Conservation (phyloP, 2,888 invertebrate species). For the Scaptomyza tumidula region DNA sequence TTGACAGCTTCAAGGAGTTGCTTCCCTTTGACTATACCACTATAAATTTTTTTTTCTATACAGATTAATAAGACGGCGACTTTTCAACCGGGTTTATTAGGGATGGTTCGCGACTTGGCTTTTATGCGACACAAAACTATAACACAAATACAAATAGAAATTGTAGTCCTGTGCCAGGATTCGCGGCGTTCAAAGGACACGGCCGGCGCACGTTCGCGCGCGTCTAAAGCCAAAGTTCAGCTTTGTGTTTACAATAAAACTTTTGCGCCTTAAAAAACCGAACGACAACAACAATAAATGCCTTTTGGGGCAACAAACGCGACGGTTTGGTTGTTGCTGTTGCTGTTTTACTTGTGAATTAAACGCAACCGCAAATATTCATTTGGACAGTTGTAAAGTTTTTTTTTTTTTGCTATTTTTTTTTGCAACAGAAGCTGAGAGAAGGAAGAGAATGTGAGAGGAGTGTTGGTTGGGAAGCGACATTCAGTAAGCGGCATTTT, state of each 20-base stretch:
- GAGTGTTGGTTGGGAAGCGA: background rate
- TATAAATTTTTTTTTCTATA: conserved; percentile 16
- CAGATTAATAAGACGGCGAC: conserved; percentile 64
- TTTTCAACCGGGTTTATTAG: conserved; percentile 55
- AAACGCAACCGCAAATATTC: conserved; percentile 85
- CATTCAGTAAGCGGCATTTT: conserved; percentile 61
- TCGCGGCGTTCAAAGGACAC: conserved; percentile 32
- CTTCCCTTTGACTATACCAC: conserved; percentile 5
- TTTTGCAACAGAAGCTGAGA: conserved; percentile 54
- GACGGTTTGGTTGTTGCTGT: conserved; percentile 43
- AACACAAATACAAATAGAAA: conserved; percentile 52
- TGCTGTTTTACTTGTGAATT: conserved; percentile 84
- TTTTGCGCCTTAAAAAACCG: conserved; percentile 61
- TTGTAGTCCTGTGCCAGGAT: conserved; percentile 22
- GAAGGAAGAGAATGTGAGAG: background rate
- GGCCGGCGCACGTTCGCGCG: conserved; percentile 62
- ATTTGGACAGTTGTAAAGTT: conserved; percentile 84
- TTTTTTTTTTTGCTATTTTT: conserved; percentile 67
- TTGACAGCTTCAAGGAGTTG: conserved; percentile 65
- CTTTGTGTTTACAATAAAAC: conserved; percentile 70
- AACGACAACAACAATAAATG: conserved; percentile 35
- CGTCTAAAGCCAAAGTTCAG: conserved; percentile 52
- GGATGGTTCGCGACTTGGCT: conserved; percentile 42
- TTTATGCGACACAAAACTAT: conserved; percentile 68
- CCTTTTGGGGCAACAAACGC: conserved; percentile 35